Percentiles rank a stretch among this genome's conserved stretches.
Conservation (phyloP, 2,888 invertebrate genomes). For the Tiphia femorata region DNA sequence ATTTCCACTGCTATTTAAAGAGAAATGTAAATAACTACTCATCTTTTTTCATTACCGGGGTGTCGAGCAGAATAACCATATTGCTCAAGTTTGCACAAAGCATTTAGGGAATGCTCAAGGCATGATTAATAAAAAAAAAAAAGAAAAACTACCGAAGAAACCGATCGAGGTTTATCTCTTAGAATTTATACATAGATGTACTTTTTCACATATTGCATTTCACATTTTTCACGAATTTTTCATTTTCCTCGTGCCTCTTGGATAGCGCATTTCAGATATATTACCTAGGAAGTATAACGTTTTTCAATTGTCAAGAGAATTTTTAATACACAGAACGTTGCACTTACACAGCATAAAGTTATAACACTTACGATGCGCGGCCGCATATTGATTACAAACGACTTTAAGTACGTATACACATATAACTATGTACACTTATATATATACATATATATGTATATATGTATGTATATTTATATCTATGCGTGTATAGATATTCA, state of each 20-base stretch:
- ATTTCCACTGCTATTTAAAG: conserved; percentile 35
- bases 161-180: conserved; percentile 20
- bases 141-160: conserved; percentile 14
- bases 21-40: conserved; percentile 22
- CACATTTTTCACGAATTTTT: conserved; percentile 41
- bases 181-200: conserved; percentile 39
- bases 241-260: conserved; percentile 25
- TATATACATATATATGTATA: conserved; percentile 28
- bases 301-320: conserved; percentile 14
- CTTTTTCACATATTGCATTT: conserved; percentile 44
- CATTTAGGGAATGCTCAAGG: conserved; percentile 19
- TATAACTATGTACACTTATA: conserved; percentile 25
- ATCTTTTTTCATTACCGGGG: conserved; percentile 29
- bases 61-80: conserved; percentile 12
- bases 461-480: conserved; percentile 43
- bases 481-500: conserved; percentile 39
- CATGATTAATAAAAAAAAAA: conserved; percentile 16
- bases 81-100: conserved; percentile 17
- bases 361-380: conserved; percentile 10
- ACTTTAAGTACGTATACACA: conserved; percentile 33
- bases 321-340: conserved; percentile 15
- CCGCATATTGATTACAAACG: conserved; percentile 29
- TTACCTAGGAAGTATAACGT: conserved; percentile 13
- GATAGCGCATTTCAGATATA: conserved; percentile 18
- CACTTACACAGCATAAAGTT: no score